Base-by-base conservation (phyloP, 2,888 invertebrate genomes). In the Lasioglossum oenotherae region DNA sequence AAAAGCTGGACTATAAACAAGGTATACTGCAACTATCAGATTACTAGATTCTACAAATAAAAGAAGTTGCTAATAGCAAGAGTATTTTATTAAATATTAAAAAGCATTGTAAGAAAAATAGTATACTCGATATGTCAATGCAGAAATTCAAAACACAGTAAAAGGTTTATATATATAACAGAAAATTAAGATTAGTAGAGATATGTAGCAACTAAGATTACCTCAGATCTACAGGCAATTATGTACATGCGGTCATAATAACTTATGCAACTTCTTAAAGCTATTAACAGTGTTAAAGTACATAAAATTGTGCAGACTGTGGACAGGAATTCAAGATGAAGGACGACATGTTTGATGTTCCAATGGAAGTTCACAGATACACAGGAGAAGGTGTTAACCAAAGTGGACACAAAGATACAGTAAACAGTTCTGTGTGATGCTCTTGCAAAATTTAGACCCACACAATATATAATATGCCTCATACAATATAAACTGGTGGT, bases 361-460 rank as follows among this genome's bases (percentile, higher is more conserved):
- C 71, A 82, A 75, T 78, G 78, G 71, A 86, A 41, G 57, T 38
- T 79, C 35, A 78, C 57, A 86, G 44, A 82, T 86, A 82, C 49
- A 44, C 53, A 78, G 82, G 87, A 78, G 74, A 80, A 86, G 82
- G 81, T 81, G 82, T 82, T 72, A 85, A 74, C 81, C 64, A 67
- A 81, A 87, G 46, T 80, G 75, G 44, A 80, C 81, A 83, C 81
- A 88, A 88, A 78, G 72, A 44, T 82, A 91, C 77, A 83, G 87
- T 90, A 82, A 90, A 82, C 86, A 84, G 78, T 86, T 88, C 85
- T 85, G 85, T 83, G 81, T 74, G 83, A 80, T 90, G 81, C 86
- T 87, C 69, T 90, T 82, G 79, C 80, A 80, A 88, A 87, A 91
- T 88, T 87, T 92, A 91, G 91, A 89, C 91, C 91, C 90, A 90